Evolutionary conservation across 2,888 invertebrate species (phyloP).

Genomic region (Clitarchus hookeri): DNA sequence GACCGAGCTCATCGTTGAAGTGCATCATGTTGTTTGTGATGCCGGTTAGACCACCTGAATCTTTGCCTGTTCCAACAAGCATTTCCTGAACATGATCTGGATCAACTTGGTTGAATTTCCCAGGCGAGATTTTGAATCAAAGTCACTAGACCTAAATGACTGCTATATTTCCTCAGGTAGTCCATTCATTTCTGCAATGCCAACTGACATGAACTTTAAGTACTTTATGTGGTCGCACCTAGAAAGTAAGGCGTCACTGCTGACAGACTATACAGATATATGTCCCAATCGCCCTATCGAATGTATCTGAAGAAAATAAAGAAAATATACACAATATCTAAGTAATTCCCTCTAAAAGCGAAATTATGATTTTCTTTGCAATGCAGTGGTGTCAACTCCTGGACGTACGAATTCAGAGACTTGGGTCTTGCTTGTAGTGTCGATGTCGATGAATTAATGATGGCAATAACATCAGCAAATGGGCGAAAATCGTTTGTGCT

Average conservation of each 20-base stretch:
- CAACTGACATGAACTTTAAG: background rate
- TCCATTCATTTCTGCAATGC: constrained; percentile 32
- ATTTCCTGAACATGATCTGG: constrained; percentile 36
- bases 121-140: constrained; percentile 31
- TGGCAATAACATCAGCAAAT: no score
- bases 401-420: no score
- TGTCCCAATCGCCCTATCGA: no score
- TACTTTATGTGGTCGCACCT: constrained; percentile 36
- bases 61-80: constrained; percentile 32
- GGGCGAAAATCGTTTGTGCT: no score
- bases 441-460: no score
- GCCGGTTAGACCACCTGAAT: constrained; percentile 21
- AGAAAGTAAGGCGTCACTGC: constrained; percentile 28
- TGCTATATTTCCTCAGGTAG: constrained; percentile 34
- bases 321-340: no score
- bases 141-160: constrained; percentile 33
- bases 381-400: no score
- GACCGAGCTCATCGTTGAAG: constrained; percentile 18
- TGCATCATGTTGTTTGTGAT: constrained; percentile 6
- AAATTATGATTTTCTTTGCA: no score
- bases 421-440: no score
- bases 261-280: no score
- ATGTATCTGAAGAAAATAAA: no score
- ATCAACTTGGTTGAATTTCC: constrained; percentile 34
- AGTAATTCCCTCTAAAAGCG: no score